Conservation (phyloP, 2,797 vertebrate genomes). For the Pipistrellus kuhlii region DNA sequence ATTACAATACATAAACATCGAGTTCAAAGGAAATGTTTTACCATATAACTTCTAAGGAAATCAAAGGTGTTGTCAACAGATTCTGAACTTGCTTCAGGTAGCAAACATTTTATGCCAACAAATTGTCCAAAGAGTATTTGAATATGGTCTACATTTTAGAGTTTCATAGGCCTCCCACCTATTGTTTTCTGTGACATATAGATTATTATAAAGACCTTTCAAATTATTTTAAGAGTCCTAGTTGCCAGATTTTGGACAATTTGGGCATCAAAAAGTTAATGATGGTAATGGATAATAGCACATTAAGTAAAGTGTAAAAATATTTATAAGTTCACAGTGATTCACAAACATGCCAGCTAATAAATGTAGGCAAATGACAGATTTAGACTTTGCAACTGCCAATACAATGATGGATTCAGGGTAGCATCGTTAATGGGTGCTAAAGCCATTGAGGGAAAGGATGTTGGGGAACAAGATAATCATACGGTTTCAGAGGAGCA, state of each 20-base stretch:
- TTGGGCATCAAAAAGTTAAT: neutral
- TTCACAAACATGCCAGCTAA: neutral
- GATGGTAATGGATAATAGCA: neutral
- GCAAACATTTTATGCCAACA: slow-evolving; percentile 26
- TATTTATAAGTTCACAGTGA: neutral
- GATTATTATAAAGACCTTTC: slow-evolving; percentile 43
- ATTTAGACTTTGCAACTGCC: neutral
- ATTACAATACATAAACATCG: slow-evolving; percentile 29
- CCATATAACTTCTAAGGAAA: slow-evolving; percentile 59
- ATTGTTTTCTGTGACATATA: neutral
- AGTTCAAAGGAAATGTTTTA: slow-evolving; percentile 63
- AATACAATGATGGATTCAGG: neutral
- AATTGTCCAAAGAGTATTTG: slow-evolving; percentile 18
- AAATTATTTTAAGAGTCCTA: slow-evolving; percentile 22
- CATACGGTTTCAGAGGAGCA: neutral
- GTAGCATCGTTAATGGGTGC: neutral
- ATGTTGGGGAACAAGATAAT: neutral
- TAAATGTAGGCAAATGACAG: neutral
- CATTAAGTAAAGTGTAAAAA: neutral
- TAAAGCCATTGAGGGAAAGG: neutral
- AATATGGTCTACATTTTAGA: slow-evolving; percentile 38
- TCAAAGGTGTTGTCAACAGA: slow-evolving; percentile 62
- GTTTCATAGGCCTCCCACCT: neutral
- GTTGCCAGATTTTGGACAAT: neutral
- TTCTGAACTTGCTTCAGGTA: slow-evolving; percentile 43